Evolutionary conservation across 2,113 vertebrate genomes (phyloP), one percentile per base, ranked within the genome.

Genomic region (Salminus brasiliensis): DNA sequence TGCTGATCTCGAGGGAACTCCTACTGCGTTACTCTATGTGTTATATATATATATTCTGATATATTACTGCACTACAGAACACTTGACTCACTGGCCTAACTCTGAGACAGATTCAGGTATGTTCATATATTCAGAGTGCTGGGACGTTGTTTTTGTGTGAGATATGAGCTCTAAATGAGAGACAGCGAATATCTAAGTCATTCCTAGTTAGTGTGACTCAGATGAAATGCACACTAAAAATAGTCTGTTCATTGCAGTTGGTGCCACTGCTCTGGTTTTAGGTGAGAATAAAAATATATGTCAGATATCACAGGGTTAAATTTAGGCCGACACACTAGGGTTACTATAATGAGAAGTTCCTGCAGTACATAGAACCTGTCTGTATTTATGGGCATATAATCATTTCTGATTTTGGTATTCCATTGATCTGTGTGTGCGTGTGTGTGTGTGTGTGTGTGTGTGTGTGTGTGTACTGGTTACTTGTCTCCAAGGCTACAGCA

Each of bases 401-500:
- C 63, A 11, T 4, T 53, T 32, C 30, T 52, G 63, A 10, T 36
- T 71, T 76, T 23, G 13, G 5, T 39, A 36, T 74, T 47, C 7
- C 13, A n/a, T 45, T 66, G 75, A 27, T 7, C 25, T 10, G 5
- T 66, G 21, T 83, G 72, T 76, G 16, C 45, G 57, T 72, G 59
- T 23, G 34, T 47, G 43, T 67, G 32, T 13, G 36, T 63, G 57
- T 32, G 60, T 34, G 43, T 32, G 21, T 76, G 45, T 77, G 72
- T 55, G 47, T 76, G 82, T 88, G 77, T 82, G 83, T 84, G 72
- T 82, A 73, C 69, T 29, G 30, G 62, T 81, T 81, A 29, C 70
- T 84, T 66, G 68, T 69, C 70, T 76, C 45, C 36, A 78, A 72
- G 55, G 71, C 69, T 63, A 65, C 80, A 74, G 78, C 82, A 83